Percentiles rank a stretch among this genome's conserved stretches.
Evolutionary conservation across 2,888 invertebrate species (phyloP).

Genomic region (Drosophila melanosoma): DNA sequence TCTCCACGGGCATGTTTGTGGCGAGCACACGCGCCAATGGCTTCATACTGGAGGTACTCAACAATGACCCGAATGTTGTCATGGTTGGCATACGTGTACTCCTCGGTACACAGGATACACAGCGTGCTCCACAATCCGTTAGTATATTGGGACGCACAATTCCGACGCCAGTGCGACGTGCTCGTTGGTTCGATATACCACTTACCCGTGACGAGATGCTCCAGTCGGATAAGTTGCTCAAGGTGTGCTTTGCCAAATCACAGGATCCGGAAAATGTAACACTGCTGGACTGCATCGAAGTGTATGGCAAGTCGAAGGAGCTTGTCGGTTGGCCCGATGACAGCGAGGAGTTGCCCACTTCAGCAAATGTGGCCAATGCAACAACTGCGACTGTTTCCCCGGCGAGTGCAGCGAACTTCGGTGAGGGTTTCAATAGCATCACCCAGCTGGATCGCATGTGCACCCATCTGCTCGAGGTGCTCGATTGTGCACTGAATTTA

Average conservation of each 20-base stretch:
- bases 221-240: constrained; percentile 95
- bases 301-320: constrained; percentile 98
- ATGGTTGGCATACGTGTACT: constrained; percentile 95
- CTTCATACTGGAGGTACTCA: constrained; percentile 94
- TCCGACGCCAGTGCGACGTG: constrained; percentile 90
- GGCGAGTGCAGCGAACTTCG: constrained; percentile 57
- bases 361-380: constrained; percentile 69
- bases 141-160: constrained; percentile 88
- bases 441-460: constrained; percentile 87
- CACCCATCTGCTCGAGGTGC: constrained; percentile 89
- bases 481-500: constrained; percentile 90
- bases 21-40: constrained; percentile 96
- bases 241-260: constrained; percentile 92
- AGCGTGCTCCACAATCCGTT: constrained; percentile 82
- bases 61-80: constrained; percentile 94
- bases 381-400: constrained; percentile 76
- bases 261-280: constrained; percentile 95
- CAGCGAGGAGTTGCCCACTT: constrained; percentile 88
- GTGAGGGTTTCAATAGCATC: constrained; percentile 81
- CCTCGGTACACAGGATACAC: constrained; percentile 88
- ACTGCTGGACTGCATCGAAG: constrained; percentile 97
- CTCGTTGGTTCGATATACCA: constrained; percentile 98
- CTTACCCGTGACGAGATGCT: constrained; percentile 96
- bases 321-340: constrained; percentile 99
- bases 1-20: constrained; percentile 92